Percentiles rank a stretch among this genome's conserved stretches.
Evolutionary conservation across 2,797 vertebrate genomes (phyloP).

Genomic region (Pipistrellus nathusii): DNA sequence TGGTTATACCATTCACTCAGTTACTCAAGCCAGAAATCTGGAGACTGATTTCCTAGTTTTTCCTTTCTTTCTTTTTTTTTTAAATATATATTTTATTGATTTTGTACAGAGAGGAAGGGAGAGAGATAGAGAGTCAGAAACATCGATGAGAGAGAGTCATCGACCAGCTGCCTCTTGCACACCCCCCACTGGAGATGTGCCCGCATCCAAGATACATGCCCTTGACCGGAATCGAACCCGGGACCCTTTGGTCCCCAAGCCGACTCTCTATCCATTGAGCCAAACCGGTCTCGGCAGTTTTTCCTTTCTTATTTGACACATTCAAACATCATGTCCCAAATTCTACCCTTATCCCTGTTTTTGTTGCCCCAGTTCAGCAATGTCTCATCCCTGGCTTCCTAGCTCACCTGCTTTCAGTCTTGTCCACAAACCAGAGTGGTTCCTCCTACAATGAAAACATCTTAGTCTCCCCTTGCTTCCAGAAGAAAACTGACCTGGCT

Average conservation of each 20-base stretch:
- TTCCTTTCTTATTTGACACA: constrained; percentile 6
- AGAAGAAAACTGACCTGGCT: neutral
- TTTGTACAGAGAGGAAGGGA: too few species aligned
- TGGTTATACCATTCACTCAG: neutral
- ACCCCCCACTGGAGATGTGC: too few species aligned
- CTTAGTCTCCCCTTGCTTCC: neutral
- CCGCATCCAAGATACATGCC: too few species aligned
- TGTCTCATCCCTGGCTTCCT: neutral
- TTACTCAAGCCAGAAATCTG: constrained; percentile 8
- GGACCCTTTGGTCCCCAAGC: too few species aligned
- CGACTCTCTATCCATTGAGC: too few species aligned
- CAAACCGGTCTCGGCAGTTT: too few species aligned
- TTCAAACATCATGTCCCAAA: neutral
- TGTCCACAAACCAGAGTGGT: neutral
- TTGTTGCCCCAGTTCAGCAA: neutral
- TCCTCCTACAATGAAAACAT: neutral
- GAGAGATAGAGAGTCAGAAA: too few species aligned
- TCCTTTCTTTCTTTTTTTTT: too few species aligned
- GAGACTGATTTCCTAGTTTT: neutral
- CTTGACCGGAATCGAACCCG: too few species aligned
- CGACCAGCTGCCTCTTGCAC: too few species aligned
- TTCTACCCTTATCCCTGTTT: neutral
- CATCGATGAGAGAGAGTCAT: too few species aligned
- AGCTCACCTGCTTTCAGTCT: neutral
- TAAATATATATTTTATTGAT: too few species aligned